Evolutionary conservation across 2,113 vertebrate genomes (phyloP).

Genomic region (Oryzias melastigma): DNA sequence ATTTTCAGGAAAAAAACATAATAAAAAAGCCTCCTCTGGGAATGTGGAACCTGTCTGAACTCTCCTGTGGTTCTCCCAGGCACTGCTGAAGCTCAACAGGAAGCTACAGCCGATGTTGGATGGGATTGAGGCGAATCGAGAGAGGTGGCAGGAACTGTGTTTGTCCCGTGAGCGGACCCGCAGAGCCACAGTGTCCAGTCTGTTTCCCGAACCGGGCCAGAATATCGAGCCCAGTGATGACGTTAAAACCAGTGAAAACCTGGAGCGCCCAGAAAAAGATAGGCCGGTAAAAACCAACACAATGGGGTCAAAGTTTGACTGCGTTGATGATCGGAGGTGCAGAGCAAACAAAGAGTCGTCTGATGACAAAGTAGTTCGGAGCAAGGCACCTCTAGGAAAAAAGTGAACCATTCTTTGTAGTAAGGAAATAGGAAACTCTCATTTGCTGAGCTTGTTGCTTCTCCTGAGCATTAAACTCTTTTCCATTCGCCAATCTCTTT

Average conservation of each 20-base stretch:
- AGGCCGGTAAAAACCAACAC: constrained; percentile 10
- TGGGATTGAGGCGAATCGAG: constrained; percentile 76
- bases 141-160: constrained; percentile 78
- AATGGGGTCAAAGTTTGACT: constrained; percentile 31
- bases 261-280: constrained; percentile 30
- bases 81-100: constrained; percentile 75
- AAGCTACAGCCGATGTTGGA: constrained; percentile 80
- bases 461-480: constrained; percentile 41
- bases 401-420: constrained; percentile 10
- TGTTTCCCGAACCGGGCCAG: constrained; percentile 37
- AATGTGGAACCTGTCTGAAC: not conserved
- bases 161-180: constrained; percentile 63
- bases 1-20: not conserved
- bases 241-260: constrained; percentile 4
- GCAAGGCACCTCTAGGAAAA: constrained; percentile 6
- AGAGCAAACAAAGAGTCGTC: constrained; percentile 9
- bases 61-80: constrained; percentile 42
- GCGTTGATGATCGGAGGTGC: constrained; percentile 13
- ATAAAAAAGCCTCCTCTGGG: not conserved
- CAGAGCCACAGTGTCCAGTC: constrained; percentile 41
- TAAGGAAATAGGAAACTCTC: constrained; percentile 1
- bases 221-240: constrained; percentile 20
- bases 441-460: constrained; percentile 22
- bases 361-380: constrained; percentile 1
- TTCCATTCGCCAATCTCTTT: constrained; percentile 12